Evolutionary conservation across 2,113 vertebrate species (phyloP).

Genomic region (Xenopus tropicalis): DNA sequence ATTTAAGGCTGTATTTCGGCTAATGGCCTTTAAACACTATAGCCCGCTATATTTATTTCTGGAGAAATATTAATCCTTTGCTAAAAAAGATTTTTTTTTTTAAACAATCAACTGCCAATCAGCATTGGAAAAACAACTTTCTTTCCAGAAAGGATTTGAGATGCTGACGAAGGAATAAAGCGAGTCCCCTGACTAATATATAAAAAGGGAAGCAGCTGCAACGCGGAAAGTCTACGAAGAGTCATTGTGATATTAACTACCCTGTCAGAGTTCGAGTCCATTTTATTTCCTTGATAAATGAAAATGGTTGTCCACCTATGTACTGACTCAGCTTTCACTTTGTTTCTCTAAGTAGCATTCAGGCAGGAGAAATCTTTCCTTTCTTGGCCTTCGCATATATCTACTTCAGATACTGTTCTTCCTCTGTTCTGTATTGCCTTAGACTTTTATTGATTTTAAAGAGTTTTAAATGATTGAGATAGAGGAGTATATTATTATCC

Average conservation of each 20-base stretch:
- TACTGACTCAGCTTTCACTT: slow-evolving; percentile 6
- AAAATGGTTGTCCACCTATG: slow-evolving; percentile 28
- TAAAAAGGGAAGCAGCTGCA: slow-evolving; percentile 38
- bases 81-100: not conserved
- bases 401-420: not conserved
- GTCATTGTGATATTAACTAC: slow-evolving; percentile 29
- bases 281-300: slow-evolving; percentile 39
- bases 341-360: slow-evolving; percentile 18
- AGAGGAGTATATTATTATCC: too few relatives aligned
- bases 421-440: too few relatives aligned
- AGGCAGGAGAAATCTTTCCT: slow-evolving; percentile 1
- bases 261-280: slow-evolving; percentile 14
- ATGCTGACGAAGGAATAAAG: slow-evolving; percentile 34
- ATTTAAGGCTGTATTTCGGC: not conserved
- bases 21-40: slow-evolving; percentile 7
- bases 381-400: not conserved
- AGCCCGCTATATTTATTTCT: slow-evolving; percentile 37
- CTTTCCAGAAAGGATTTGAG: slow-evolving; percentile 36
- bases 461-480: too few relatives aligned
- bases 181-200: slow-evolving; percentile 39
- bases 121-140: slow-evolving; percentile 35
- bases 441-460: too few relatives aligned
- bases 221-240: slow-evolving; percentile 24
- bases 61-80: not conserved
- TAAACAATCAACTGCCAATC: slow-evolving; percentile 29